Evolutionary conservation across 2,113 vertebrate genomes (phyloP).

Genomic region (Brienomyrus longianalis): DNA sequence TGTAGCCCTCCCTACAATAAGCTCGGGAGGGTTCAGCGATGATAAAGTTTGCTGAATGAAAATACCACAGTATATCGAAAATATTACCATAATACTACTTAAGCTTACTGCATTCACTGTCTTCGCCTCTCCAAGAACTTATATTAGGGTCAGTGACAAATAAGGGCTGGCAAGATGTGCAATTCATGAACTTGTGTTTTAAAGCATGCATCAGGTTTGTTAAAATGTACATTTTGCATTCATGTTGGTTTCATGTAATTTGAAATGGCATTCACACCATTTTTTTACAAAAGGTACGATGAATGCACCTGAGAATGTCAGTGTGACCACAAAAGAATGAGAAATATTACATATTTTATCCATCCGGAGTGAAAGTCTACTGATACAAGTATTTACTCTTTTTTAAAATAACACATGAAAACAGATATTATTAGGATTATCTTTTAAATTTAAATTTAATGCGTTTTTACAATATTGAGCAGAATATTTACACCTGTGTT

Average conservation of each 20-base stretch:
- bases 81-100: background rate
- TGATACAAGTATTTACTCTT: background rate
- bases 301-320: background rate
- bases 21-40: background rate
- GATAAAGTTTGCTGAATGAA: background rate
- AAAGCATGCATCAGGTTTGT: background rate
- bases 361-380: background rate
- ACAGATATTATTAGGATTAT: background rate
- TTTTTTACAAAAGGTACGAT: background rate
- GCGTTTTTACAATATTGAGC: background rate
- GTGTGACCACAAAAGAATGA: background rate
- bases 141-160: background rate
- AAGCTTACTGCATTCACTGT: background rate
- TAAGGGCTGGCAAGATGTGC: background rate
- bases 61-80: background rate
- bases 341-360: background rate
- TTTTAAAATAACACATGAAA: background rate
- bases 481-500: background rate
- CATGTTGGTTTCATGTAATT: background rate
- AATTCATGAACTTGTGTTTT: background rate
- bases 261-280: background rate
- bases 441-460: background rate
- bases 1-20: background rate
- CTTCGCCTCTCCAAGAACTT: background rate
- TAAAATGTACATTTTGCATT: background rate